Base-by-base conservation (phyloP, 2,113 vertebrate species). In the Hemichromis elongatus region DNA sequence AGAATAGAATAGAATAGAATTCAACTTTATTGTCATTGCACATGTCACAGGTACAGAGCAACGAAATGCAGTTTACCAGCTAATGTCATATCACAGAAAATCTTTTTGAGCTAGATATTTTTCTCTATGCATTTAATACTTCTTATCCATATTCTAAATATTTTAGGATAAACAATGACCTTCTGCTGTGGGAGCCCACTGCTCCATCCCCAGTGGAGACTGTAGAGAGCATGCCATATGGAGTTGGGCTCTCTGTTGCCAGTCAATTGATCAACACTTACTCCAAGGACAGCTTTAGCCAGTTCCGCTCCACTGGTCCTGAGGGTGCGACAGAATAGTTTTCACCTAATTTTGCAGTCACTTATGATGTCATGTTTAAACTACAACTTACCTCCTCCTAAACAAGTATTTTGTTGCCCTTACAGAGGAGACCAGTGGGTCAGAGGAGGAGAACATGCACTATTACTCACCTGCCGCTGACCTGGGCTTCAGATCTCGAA, bases 121-220 rank as follows among this genome's bases (percentile, higher is more conserved):
- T 73, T 73, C 7, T 11, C 24, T 42, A 35, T 12, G 30, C 19
- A 24, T 77, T 78, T 30, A 47, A 24, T 16, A 61, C 26, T 9
- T 79, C 35, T 70, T 37, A 75, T 33, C 2, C 18, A n/a, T 91
- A 45, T 94, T 87, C n/a, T 95, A 84, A 88, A 82, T 87, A 89
- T 95, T 89, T 16, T 93, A 99, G 99, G 93, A 97, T 99, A 94
- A 99, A 98, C 92, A 99, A 99, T 91, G 98, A 99, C 89, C 94
- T 99, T 87, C 90, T 99, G 26, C 95, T 99, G 6, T 99, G 99
- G 99, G 99, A 99, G 92, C 98, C 99, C 59, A 99, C 98, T 30
- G 99, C 99, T 86, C 99, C 99, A 6, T 99, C 99, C 70, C 99
- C 98, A 18, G 99, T 99, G 85, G 99, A 99, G 95, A 99, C 98